Percentiles rank a stretch among this genome's conserved stretches.
These are phyloP conservation scores for Poeciliopsis turneri DNA, from an alignment of 2,797 vertebrate species.

Conservation along the genomic window DNA sequence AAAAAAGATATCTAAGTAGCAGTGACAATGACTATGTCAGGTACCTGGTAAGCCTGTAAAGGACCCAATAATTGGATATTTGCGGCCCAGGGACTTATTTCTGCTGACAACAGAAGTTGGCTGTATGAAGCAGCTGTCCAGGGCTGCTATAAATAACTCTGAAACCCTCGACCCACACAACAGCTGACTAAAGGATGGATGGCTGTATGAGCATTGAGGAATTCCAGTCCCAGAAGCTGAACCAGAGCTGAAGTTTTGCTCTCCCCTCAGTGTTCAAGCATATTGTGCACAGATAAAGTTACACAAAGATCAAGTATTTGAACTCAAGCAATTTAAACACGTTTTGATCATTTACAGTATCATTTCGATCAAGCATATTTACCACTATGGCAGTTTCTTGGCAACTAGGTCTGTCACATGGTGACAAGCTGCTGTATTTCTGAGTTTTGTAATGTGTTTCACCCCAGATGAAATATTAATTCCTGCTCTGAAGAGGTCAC, in stretches of 20 bases:
- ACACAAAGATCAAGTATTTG: neutral
- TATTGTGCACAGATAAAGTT: neutral
- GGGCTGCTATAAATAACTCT: conserved; percentile 55
- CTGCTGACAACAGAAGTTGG: conserved; percentile 51
- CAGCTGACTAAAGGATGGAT: conserved; percentile 46
- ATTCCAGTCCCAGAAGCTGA: conserved; percentile 12
- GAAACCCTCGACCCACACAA: conserved; percentile 12
- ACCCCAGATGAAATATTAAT: conserved; percentile 67
- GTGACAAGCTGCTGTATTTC: conserved; percentile 19
- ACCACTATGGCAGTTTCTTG: conserved; percentile 50
- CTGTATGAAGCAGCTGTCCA: conserved; percentile 46
- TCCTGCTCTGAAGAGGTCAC: conserved; percentile 23
- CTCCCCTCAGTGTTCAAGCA: conserved; percentile 1
- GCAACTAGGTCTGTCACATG: conserved; percentile 59
- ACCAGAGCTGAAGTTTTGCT: neutral
- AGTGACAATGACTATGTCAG: conserved; percentile 14
- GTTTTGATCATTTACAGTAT: neutral
- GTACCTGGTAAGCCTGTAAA: conserved; percentile 2
- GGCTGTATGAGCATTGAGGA: conserved; percentile 27
- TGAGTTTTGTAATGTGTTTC: conserved; percentile 53
- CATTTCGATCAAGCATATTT: neutral
- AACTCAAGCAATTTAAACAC: neutral
- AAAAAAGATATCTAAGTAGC: neutral
- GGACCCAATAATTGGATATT: conserved; percentile 60
- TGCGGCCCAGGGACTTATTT: conserved; percentile 44